Evolutionary conservation across 2,113 vertebrate genomes (phyloP).

Genomic region (Cyphomyrus plagiostoma): DNA sequence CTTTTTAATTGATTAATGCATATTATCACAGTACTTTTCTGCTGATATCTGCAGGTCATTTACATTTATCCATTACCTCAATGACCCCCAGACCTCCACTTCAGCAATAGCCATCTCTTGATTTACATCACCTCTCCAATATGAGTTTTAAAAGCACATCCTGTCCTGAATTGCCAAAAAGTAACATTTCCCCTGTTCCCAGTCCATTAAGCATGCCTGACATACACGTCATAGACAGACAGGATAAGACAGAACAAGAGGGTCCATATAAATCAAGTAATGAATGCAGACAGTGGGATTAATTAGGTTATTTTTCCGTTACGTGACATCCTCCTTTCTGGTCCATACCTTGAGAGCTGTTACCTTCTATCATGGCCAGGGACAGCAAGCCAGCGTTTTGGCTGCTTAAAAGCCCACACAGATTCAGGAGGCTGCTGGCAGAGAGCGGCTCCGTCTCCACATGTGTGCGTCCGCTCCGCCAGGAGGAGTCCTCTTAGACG

Average conservation of each 20-base stretch:
- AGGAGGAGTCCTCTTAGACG: background rate
- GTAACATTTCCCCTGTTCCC: constrained; percentile 5
- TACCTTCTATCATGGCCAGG: background rate
- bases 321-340: background rate
- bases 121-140: constrained; percentile 15
- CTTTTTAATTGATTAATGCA: background rate
- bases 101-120: constrained; percentile 3
- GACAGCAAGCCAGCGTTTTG: background rate
- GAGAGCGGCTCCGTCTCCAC: background rate
- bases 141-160: constrained; percentile 7
- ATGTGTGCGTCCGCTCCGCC: background rate
- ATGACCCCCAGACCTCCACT: constrained; percentile 39
- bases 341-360: background rate
- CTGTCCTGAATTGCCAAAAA: constrained; percentile 8
- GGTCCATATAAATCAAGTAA: constrained; percentile 11
- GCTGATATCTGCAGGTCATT: constrained; percentile 3
- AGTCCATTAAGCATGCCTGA: background rate
- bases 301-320: background rate
- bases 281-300: constrained; percentile 7
- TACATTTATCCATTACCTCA: constrained; percentile 47
- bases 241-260: background rate
- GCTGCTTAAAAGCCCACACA: background rate
- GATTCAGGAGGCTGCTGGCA: background rate
- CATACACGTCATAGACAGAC: background rate
- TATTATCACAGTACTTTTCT: background rate